These are phyloP conservation scores for Atta texana DNA, from an alignment of 1,140 invertebrate species.

Conservation along the genomic window DNA sequence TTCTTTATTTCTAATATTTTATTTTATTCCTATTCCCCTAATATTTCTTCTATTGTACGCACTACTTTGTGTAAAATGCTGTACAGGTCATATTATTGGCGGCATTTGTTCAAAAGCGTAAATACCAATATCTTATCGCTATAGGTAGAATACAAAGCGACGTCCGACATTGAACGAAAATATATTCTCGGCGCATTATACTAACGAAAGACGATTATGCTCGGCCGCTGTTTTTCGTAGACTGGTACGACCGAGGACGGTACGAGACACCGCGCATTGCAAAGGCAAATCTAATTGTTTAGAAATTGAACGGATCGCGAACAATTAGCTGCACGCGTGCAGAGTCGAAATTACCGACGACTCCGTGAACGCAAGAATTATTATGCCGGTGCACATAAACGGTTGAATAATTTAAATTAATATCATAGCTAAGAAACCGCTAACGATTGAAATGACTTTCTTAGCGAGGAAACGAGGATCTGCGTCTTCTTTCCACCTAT, in stretches of 20 bases:
- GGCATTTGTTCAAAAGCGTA: conserved; percentile 37
- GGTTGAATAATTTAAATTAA: conserved; percentile 81
- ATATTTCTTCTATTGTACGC: too few relatives aligned
- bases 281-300: conserved; percentile 75
- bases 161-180: conserved; percentile 25
- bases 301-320: conserved; percentile 74
- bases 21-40: too few relatives aligned
- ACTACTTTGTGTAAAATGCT: neutral
- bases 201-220: conserved; percentile 56
- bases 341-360: conserved; percentile 59
- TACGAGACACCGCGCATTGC: conserved; percentile 43
- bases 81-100: neutral
- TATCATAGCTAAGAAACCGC: conserved; percentile 71
- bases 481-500: neutral
- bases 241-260: conserved; percentile 71
- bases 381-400: conserved; percentile 65
- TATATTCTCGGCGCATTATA: conserved; percentile 57
- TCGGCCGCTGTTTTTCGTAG: conserved; percentile 54
- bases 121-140: conserved; percentile 32
- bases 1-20: too few relatives aligned
- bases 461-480: conserved; percentile 46
- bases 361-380: conserved; percentile 46
- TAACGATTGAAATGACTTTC: conserved; percentile 70
- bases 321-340: conserved; percentile 74
- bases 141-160: conserved; percentile 30